Evolutionary conservation across 2,113 vertebrate species (phyloP).

Genomic region (Microcebus murinus): DNA sequence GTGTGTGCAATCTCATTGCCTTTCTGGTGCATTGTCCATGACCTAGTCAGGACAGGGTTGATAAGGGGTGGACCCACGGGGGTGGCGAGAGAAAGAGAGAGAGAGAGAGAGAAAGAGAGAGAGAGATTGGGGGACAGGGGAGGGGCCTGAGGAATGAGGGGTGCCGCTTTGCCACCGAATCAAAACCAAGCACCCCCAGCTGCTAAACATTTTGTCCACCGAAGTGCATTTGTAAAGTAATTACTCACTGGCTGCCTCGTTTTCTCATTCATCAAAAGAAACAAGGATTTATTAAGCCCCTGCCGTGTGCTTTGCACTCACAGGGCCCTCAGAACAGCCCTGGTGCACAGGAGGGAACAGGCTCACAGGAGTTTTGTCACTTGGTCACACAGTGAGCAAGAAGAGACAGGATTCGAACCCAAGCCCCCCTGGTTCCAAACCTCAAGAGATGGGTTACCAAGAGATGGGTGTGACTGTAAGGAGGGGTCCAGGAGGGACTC

Average conservation of each 20-base stretch:
- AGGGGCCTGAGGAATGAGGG: background rate
- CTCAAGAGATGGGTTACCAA: background rate
- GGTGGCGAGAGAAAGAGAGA: background rate
- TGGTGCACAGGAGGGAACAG: conserved; percentile 2
- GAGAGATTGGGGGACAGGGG: background rate
- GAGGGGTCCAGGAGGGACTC: too few species aligned
- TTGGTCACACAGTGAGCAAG: conserved; percentile 27
- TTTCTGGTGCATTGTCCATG: background rate
- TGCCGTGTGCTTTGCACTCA: background rate
- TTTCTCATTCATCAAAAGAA: conserved; percentile 42
- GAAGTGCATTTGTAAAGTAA: background rate
- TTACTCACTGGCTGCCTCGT: background rate
- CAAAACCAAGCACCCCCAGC: background rate
- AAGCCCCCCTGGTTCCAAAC: background rate
- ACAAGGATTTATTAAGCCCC: conserved; percentile 41
- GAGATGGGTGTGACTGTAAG: background rate
- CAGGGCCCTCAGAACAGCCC: background rate
- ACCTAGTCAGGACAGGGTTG: background rate
- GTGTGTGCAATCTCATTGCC: background rate
- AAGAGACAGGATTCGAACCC: background rate
- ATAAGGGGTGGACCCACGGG: background rate
- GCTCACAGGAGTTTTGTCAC: background rate
- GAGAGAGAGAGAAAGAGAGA: background rate
- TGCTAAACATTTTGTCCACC: background rate
- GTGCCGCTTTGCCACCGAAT: background rate